These are phyloP conservation scores for Chymomyza caudatula DNA, from an alignment of 2,888 invertebrate genomes.

Conservation along the genomic window DNA sequence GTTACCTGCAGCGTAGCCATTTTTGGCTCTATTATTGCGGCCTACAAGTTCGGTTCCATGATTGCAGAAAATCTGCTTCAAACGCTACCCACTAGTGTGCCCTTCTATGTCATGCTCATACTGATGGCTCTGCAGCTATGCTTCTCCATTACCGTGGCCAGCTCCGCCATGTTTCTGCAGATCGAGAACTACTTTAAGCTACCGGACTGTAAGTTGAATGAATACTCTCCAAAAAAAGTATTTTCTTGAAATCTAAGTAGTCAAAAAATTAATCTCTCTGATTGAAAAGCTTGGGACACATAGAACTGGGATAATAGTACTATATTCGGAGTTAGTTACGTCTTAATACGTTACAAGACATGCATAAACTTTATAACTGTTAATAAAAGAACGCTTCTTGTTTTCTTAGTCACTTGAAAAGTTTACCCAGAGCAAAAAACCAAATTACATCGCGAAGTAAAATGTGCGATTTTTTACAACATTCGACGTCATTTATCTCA, in stretches of 20 bases:
- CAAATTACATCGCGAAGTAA: too few species aligned
- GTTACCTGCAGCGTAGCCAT: slow-evolving; percentile 83
- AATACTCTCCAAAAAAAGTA: neutral
- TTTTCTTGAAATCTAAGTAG: too few species aligned
- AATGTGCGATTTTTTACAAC: too few species aligned
- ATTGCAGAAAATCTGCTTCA: slow-evolving; percentile 84
- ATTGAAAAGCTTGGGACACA: too few species aligned
- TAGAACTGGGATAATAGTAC: too few species aligned
- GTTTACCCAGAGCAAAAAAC: too few species aligned
- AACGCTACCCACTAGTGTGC: slow-evolving; percentile 82
- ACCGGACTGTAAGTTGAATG: slow-evolving; percentile 82
- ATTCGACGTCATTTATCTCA: too few species aligned
- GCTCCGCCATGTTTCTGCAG: slow-evolving; percentile 89
- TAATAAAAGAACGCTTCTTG: too few species aligned
- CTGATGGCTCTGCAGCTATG: slow-evolving; percentile 88
- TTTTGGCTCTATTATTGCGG: slow-evolving; percentile 82
- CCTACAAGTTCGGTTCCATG: slow-evolving; percentile 82
- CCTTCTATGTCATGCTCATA: slow-evolving; percentile 84
- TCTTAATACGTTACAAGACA: too few species aligned
- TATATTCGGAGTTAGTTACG: too few species aligned
- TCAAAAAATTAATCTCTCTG: neutral
- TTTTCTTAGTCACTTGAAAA: too few species aligned
- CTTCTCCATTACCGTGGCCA: slow-evolving; percentile 87
- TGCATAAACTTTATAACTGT: too few species aligned
- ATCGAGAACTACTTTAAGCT: slow-evolving; percentile 87